Percentiles rank a stretch among this genome's conserved stretches.
phyloP scores from a whole-genome alignment of 2,888 invertebrate genomes.

The Spialia ferax region DNA sequence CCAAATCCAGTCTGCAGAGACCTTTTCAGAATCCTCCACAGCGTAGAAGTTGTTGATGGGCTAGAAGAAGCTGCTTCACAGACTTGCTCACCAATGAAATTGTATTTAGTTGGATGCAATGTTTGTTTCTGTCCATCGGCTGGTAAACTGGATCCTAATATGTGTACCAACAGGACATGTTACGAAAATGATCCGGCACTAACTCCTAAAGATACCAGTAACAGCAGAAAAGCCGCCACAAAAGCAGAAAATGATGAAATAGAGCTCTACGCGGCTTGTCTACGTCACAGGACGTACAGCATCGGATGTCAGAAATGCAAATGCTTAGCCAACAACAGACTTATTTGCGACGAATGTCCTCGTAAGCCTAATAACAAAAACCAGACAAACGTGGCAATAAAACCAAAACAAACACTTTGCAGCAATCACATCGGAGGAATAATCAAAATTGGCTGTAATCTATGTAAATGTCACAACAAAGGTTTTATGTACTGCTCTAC shows the following conservation, averaged over 20 bases:
- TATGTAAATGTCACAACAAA: conserved; percentile 78
- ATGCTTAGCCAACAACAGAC: conserved; percentile 77
- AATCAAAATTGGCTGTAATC: conserved; percentile 82
- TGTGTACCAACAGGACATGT: conserved; percentile 67
- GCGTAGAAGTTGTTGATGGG: conserved; percentile 55
- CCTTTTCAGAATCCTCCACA: conserved; percentile 63
- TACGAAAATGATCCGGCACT: conserved; percentile 52
- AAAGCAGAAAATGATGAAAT: conserved; percentile 37
- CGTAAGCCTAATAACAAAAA: conserved; percentile 49
- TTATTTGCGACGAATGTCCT: conserved; percentile 74
- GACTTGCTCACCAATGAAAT: conserved; percentile 59
- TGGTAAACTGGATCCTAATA: conserved; percentile 55
- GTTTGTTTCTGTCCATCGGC: conserved; percentile 67
- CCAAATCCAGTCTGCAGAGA: conserved; percentile 75
- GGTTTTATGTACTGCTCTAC: conserved; percentile 74
- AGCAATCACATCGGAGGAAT: conserved; percentile 56
- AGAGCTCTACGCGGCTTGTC: conserved; percentile 72
- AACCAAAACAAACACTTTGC: conserved; percentile 52
- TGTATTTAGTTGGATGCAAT: conserved; percentile 70
- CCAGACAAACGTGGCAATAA: background rate
- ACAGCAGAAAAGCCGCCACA: conserved; percentile 16
- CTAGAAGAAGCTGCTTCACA: conserved; percentile 47
- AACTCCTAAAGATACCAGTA: conserved; percentile 35
- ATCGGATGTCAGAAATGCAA: conserved; percentile 83
- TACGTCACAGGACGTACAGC: conserved; percentile 67